These are phyloP conservation scores for Montipora capitata DNA, from an alignment of 92 coral and sea anemone species.

Conservation along the genomic window DNA sequence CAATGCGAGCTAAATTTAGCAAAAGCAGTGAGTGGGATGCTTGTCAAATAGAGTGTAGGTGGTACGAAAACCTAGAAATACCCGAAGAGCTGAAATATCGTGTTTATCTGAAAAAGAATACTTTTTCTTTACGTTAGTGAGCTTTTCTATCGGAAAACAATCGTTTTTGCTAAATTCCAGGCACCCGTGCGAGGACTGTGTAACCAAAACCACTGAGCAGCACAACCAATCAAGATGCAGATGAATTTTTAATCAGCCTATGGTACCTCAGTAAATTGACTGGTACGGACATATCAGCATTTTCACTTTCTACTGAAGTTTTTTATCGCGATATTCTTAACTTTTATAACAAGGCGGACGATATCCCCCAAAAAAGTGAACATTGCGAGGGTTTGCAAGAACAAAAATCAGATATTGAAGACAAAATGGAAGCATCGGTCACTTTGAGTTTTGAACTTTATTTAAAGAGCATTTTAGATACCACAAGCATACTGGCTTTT, in stretches of 20 bases:
- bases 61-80: background rate
- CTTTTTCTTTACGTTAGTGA: background rate
- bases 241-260: slow-evolving; percentile 29
- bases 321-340: background rate
- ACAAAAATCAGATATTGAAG: background rate
- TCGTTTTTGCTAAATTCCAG: background rate
- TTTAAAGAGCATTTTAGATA: slow-evolving; percentile 4
- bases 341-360: background rate
- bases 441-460: slow-evolving; percentile 15
- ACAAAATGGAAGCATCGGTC: slow-evolving; percentile 1
- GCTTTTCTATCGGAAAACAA: background rate
- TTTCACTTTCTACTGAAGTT: slow-evolving; percentile 13
- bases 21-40: slow-evolving; percentile 1
- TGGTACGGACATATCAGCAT: slow-evolving; percentile 16
- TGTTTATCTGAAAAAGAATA: too few species aligned
- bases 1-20: slow-evolving; percentile 9
- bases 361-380: background rate
- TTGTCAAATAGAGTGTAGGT: background rate
- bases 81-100: background rate
- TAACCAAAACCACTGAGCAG: background rate
- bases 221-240: slow-evolving; percentile 1
- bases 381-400: too few species aligned
- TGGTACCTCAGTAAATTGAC: background rate
- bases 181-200: background rate
- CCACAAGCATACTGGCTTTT: slow-evolving; percentile 8